Percentiles rank a stretch among this genome's conserved stretches.
phyloP scores from a whole-genome alignment of 2,113 vertebrate species.

The Nymphicus hollandicus region DNA sequence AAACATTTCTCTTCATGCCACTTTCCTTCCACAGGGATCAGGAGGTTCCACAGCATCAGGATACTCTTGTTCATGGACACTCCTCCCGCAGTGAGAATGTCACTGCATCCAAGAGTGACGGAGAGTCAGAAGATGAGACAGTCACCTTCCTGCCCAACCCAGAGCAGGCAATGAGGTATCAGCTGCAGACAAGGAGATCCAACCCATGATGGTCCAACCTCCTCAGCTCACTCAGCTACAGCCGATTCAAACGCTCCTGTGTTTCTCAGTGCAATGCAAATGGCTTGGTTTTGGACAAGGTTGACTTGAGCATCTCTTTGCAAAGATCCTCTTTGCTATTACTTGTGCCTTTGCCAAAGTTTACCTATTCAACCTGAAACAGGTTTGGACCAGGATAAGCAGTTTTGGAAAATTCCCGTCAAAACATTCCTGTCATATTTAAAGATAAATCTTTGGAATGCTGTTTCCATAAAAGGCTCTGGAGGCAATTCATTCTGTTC shows the following conservation, averaged over 20 bases:
- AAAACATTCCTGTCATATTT: not conserved
- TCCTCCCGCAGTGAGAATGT: not conserved
- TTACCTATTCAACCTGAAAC: not conserved
- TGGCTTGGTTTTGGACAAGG: not conserved
- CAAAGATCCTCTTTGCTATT: not conserved
- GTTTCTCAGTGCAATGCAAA: not conserved
- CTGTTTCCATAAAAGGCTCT: not conserved
- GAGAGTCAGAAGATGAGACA: not conserved
- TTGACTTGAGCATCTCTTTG: not conserved
- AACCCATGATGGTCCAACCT: not conserved
- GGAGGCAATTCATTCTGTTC: not conserved
- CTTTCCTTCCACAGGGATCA: not conserved
- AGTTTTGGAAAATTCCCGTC: not conserved
- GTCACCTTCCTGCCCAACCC: not conserved
- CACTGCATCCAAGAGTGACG: not conserved
- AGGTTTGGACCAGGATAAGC: not conserved
- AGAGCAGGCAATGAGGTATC: not conserved
- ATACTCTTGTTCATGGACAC: not conserved
- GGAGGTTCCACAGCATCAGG: not conserved
- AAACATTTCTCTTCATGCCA: not conserved
- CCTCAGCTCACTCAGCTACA: not conserved
- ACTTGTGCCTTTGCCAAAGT: not conserved
- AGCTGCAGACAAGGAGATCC: not conserved
- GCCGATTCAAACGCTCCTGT: not conserved
- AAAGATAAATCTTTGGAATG: not conserved